phyloP scores from a whole-genome alignment of 2,113 vertebrate species.

The Turdus rufiventris region DNA sequence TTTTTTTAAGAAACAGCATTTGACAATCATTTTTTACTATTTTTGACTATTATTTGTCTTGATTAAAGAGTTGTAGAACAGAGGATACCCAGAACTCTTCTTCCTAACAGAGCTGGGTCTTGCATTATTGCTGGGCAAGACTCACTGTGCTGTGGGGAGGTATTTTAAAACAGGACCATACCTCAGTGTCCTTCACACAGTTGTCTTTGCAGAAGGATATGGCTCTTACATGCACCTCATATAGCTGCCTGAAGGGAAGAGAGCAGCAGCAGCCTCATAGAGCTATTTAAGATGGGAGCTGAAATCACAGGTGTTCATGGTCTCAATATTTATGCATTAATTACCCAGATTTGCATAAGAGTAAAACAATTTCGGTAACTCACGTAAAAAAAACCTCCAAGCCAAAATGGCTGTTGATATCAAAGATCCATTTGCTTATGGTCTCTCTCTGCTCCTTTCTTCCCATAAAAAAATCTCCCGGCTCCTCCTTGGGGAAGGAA shows the following conservation, averaged over 20 bases:
- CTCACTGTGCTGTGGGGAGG: rapidly evolving
- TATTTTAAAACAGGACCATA: not conserved
- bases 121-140: not conserved
- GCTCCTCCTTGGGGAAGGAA: slow-evolving; percentile 17
- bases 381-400: not conserved
- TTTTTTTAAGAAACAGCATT: not conserved
- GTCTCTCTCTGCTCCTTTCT: not conserved
- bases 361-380: not conserved
- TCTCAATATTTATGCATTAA: slow-evolving; percentile 11
- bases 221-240: not conserved
- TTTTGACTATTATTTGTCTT: not conserved
- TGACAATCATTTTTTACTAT: not conserved
- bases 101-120: not conserved
- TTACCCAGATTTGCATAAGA: slow-evolving; percentile 2
- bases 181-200: not conserved
- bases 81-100: not conserved
- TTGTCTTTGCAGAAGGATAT: not conserved
- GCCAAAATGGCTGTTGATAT: not conserved
- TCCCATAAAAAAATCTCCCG: not conserved
- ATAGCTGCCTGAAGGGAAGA: not conserved
- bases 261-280: not conserved
- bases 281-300: not conserved
- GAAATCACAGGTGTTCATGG: not conserved
- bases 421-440: not conserved
- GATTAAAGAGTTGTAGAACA: not conserved